Percentiles rank a stretch among this genome's conserved stretches.
phyloP scores from a whole-genome alignment of 2,888 invertebrate species.

The Cyclophora punctaria region DNA sequence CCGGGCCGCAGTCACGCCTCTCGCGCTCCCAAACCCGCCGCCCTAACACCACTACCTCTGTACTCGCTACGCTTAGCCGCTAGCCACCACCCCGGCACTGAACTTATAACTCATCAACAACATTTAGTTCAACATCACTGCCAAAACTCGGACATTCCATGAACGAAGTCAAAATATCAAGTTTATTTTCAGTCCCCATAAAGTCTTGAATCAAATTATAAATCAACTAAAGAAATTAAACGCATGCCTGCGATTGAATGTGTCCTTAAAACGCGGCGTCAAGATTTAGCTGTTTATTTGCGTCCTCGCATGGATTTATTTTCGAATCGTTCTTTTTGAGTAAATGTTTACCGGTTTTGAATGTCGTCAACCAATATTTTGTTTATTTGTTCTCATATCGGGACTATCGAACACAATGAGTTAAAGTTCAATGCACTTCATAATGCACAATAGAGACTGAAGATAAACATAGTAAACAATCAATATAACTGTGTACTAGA shows the following conservation, averaged over 20 bases:
- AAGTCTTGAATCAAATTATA: slow-evolving; percentile 6
- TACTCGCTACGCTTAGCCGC: no score
- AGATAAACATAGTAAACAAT: not conserved
- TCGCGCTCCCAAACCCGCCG: slow-evolving; percentile 52
- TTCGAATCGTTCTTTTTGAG: slow-evolving; percentile 7
- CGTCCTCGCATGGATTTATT: slow-evolving; percentile 9
- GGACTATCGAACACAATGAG: slow-evolving; percentile 16
- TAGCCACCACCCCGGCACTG: not conserved
- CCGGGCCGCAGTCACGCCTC: slow-evolving; percentile 32
- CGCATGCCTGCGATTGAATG: not conserved
- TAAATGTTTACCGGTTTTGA: slow-evolving; percentile 10
- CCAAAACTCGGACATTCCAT: slow-evolving; percentile 2
- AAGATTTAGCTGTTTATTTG: slow-evolving; percentile 11
- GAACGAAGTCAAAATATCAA: slow-evolving; percentile 4
- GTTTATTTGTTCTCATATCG: slow-evolving; percentile 4
- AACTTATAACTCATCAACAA: no score
- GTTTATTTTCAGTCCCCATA: not conserved
- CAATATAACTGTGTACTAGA: no score
- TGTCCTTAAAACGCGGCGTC: slow-evolving; percentile 1
- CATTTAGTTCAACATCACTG: slow-evolving; percentile 1
- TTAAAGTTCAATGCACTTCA: slow-evolving; percentile 32
- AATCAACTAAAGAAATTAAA: slow-evolving; percentile 3
- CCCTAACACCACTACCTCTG: slow-evolving; percentile 10
- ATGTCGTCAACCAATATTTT: slow-evolving; percentile 6
- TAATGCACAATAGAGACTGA: slow-evolving; percentile 29